Base-by-base conservation (phyloP, 2,888 invertebrate genomes). In the Malthinus flaveolus region DNA sequence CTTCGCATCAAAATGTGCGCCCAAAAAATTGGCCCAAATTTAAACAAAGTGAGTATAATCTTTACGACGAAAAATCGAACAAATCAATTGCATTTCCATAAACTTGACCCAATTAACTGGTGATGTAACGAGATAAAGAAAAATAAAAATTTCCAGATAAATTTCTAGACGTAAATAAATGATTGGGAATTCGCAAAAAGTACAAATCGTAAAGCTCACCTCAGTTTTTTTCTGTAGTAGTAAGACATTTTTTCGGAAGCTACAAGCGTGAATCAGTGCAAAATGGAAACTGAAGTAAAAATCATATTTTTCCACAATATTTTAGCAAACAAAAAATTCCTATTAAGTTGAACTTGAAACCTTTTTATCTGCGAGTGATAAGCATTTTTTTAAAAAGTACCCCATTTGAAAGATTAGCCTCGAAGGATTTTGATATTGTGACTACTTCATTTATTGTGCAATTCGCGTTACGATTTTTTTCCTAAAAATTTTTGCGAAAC, bases 291-390 rank as follows among this genome's bases (percentile, higher is more conserved):
- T 58, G 42, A 58, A 23, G 23, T 67, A 67, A 67, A 66, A 68
- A 67, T 63, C 56, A 6, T 61, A 66, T 71, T 71, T 71, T 71
- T 67, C 63, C 50, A 49, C 35, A 49, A 52, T 62, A 64, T 67
- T 67, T 67, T 65, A 65, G 42, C 49, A 56, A 62, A 42, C 13
- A 59, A 55, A 58, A 61, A 61, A 58, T 51, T 32, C 31, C 36
- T 42, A 23, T 44, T 23, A 23, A 63, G 61, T 44, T 68, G 73
- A 74, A 73, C 74, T 73, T 74, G 71, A 72, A 68, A 72, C 73
- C 67, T 53, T 63, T n/a, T 72, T 73, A 73, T 72, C 73, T 63
- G 53, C 63, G 68, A 3, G 23, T 70, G 71, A 71, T 67, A 63
- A 61, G 52, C 36, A 23, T 23, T 45, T 66, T 62, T 63, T 63